Percentiles rank a stretch among this genome's conserved stretches.
phyloP scores from a whole-genome alignment of 2,113 vertebrate genomes.

The Tringa solitaria region DNA sequence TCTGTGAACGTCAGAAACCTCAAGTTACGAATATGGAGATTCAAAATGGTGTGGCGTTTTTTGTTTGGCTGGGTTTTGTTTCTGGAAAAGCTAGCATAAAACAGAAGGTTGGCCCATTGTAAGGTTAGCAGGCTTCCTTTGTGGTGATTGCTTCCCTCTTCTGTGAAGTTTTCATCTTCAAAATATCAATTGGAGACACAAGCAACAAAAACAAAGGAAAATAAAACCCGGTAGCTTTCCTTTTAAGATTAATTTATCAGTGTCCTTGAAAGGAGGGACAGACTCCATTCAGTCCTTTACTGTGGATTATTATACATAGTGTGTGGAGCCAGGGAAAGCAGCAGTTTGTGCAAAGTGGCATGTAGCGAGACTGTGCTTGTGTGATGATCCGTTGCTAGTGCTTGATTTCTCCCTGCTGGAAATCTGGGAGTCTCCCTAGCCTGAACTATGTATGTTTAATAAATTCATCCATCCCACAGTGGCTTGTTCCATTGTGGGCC shows the following conservation, averaged over 20 bases:
- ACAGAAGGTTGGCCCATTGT: not conserved
- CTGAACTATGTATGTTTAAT: not conserved
- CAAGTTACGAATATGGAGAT: not conserved
- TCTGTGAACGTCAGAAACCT: not conserved
- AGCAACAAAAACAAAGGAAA: not conserved
- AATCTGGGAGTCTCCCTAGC: not conserved
- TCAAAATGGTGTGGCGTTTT: not conserved
- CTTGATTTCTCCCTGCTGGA: not conserved
- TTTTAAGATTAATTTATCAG: not conserved
- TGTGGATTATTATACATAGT: not conserved
- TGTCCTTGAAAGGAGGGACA: not conserved
- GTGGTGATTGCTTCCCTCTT: not conserved
- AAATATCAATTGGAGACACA: not conserved
- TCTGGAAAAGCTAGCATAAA: not conserved
- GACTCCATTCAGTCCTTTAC: not conserved
- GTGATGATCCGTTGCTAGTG: not conserved
- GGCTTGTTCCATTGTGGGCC: not conserved
- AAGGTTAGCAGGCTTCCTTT: conserved; percentile 14
- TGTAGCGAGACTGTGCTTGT: not conserved
- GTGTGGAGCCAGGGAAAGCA: not conserved
- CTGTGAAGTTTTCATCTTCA: conserved; percentile 10
- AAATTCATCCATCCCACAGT: not conserved
- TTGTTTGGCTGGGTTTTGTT: not conserved
- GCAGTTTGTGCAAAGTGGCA: not conserved
- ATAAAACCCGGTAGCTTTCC: not conserved